Percentiles rank a stretch among this genome's conserved stretches.
Conservation (phyloP, 2,113 vertebrate genomes). For the Podarcis raffonei region DNA sequence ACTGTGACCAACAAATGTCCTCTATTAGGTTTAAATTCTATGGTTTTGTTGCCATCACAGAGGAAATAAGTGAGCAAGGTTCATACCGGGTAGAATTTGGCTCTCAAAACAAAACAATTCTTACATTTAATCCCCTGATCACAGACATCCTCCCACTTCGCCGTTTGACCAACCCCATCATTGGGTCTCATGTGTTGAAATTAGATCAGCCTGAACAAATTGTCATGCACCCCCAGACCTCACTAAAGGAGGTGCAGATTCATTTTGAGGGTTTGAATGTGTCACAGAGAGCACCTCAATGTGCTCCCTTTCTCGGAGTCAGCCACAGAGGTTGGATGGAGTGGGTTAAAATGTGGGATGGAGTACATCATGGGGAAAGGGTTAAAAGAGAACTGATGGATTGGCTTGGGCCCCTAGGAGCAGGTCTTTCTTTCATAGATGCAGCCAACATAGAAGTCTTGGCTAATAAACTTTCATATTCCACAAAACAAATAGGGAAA, state of each 20-base stretch:
- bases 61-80: slow-evolving; percentile 10
- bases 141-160: not conserved
- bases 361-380: not conserved
- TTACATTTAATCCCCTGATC: slow-evolving; percentile 19
- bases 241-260: slow-evolving; percentile 18
- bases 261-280: slow-evolving; percentile 25
- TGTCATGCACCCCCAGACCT: slow-evolving; percentile 18
- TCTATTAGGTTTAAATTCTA: slow-evolving; percentile 14
- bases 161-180: slow-evolving; percentile 4
- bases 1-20: not conserved
- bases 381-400: slow-evolving; percentile 9
- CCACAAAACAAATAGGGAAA: slow-evolving; percentile 22
- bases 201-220: slow-evolving; percentile 25
- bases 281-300: slow-evolving; percentile 11
- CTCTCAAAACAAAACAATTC: slow-evolving; percentile 18
- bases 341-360: slow-evolving; percentile 29
- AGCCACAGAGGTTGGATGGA: slow-evolving; percentile 21
- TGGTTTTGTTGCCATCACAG: not conserved
- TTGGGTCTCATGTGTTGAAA: slow-evolving; percentile 25
- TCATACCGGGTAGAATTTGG: slow-evolving; percentile 8
- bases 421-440: slow-evolving; percentile 21
- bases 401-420: slow-evolving; percentile 7
- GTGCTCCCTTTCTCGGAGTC: slow-evolving; percentile 11
- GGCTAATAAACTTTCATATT: slow-evolving; percentile 31
- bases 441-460: slow-evolving; percentile 26